A percentile compares a stretch with the other conserved stretches of the same genome.
Evolutionary conservation across 2,888 invertebrate species (phyloP).

Genomic region (Cerastis rubricosa): DNA sequence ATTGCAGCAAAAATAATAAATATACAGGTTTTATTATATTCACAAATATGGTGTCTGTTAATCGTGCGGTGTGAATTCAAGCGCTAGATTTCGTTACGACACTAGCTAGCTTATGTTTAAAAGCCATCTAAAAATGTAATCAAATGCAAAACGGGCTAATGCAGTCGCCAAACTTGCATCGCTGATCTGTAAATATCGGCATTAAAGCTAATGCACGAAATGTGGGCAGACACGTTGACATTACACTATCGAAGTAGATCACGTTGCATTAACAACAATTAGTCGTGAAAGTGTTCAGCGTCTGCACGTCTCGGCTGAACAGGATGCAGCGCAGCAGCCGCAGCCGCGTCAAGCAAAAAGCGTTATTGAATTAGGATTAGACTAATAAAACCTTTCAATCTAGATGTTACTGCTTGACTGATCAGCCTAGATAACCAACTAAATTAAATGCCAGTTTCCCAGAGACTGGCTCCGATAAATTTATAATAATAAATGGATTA

Average conservation of each 20-base stretch:
- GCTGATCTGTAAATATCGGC: constrained; percentile 76
- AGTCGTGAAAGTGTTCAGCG: constrained; percentile 84
- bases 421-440: constrained; percentile 84
- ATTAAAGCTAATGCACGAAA: constrained; percentile 77
- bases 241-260: constrained; percentile 82
- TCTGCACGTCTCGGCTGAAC: constrained; percentile 77
- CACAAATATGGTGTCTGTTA: constrained; percentile 40
- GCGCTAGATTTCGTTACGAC: constrained; percentile 64
- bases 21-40: constrained; percentile 47
- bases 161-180: constrained; percentile 75
- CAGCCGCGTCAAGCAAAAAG: constrained; percentile 81
- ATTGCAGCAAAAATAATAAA: constrained; percentile 53
- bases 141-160: constrained; percentile 81
- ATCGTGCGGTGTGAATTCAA: constrained; percentile 49
- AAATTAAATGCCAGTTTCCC: constrained; percentile 90
- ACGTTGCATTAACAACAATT: constrained; percentile 83
- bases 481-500: constrained; percentile 62
- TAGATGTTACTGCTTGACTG: constrained; percentile 88
- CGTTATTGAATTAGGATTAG: constrained; percentile 88
- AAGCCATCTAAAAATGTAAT: constrained; percentile 77
- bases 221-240: constrained; percentile 86
- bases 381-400: constrained; percentile 88
- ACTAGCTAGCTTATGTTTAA: constrained; percentile 56
- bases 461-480: constrained; percentile 80
- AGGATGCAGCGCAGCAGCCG: constrained; percentile 76